Evolutionary conservation across 2,113 vertebrate species (phyloP).

Genomic region (Carassius auratus): DNA sequence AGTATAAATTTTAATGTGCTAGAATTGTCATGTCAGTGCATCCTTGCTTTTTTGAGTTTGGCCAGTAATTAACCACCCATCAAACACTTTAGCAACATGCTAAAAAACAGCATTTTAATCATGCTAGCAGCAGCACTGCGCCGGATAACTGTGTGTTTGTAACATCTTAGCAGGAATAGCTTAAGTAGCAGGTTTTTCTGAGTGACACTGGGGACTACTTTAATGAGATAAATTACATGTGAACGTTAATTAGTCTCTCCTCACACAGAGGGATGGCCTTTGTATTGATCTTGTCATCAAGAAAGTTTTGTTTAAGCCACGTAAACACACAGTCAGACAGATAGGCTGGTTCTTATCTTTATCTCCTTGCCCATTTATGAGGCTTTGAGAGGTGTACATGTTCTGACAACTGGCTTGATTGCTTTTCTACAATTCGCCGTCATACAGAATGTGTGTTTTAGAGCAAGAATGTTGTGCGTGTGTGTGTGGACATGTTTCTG

Average conservation of each 20-base stretch:
- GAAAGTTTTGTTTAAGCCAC: constrained; percentile 2
- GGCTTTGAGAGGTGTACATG: constrained; percentile 45
- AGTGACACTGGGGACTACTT: constrained; percentile 36
- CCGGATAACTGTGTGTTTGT: constrained; percentile 30
- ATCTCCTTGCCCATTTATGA: constrained; percentile 1
- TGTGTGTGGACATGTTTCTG: constrained; percentile 36
- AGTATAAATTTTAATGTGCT: not conserved
- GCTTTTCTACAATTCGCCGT: not conserved
- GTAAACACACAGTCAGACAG: constrained; percentile 3
- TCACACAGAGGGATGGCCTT: constrained; percentile 35
- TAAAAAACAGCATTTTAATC: not conserved
- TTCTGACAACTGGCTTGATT: constrained; percentile 51
- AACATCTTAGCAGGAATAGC: not conserved
- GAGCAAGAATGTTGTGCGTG: not conserved
- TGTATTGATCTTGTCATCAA: constrained; percentile 17
- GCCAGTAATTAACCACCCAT: not conserved
- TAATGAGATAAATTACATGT: constrained; percentile 51
- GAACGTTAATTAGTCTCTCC: constrained; percentile 52
- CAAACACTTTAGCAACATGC: not conserved
- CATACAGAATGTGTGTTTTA: constrained; percentile 2
- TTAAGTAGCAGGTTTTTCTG: constrained; percentile 44
- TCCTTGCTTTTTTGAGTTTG: not conserved
- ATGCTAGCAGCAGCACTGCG: not conserved
- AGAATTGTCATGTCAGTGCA: not conserved
- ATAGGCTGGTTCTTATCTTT: constrained; percentile 33